These are phyloP conservation scores for Zaprionus nigranus DNA, from an alignment of 1,140 invertebrate genomes.

Conservation along the genomic window DNA sequence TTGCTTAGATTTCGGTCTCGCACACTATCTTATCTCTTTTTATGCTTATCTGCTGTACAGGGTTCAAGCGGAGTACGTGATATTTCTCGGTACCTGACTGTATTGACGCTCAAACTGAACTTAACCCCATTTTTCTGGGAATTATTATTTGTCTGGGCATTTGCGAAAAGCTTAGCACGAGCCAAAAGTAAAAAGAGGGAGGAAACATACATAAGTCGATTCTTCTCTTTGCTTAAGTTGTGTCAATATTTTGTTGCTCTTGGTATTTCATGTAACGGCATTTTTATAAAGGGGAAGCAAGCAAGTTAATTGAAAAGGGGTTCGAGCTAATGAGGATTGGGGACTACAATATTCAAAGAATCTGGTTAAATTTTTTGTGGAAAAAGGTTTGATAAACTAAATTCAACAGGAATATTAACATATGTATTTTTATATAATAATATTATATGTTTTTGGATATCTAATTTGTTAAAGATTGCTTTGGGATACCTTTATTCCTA, in stretches of 20 bases:
- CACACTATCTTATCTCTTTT: constrained; percentile 53
- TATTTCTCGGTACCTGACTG: constrained; percentile 59
- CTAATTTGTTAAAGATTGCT: too few relatives aligned
- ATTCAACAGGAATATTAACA: background rate
- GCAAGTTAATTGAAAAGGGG: constrained; percentile 11
- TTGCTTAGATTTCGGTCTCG: constrained; percentile 67
- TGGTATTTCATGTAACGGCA: constrained; percentile 28
- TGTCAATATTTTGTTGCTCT: constrained; percentile 52
- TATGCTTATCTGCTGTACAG: background rate
- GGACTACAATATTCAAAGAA: background rate
- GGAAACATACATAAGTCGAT: constrained; percentile 9
- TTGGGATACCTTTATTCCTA: too few relatives aligned
- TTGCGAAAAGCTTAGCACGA: constrained; percentile 73
- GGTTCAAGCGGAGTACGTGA: constrained; percentile 4
- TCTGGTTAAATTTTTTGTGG: background rate
- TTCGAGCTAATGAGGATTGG: background rate
- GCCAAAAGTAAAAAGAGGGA: constrained; percentile 44
- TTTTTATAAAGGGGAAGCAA: background rate
- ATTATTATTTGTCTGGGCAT: constrained; percentile 58
- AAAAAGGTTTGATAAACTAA: background rate
- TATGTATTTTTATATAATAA: too few relatives aligned
- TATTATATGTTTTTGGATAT: background rate
- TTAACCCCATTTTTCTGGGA: constrained; percentile 76
- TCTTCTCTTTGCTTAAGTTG: constrained; percentile 36
- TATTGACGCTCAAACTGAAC: constrained; percentile 54